A percentile compares a stretch with the other conserved stretches of the same genome.
Conservation (phyloP, 1,140 invertebrate species). For the Macrocentrus cingulum region DNA sequence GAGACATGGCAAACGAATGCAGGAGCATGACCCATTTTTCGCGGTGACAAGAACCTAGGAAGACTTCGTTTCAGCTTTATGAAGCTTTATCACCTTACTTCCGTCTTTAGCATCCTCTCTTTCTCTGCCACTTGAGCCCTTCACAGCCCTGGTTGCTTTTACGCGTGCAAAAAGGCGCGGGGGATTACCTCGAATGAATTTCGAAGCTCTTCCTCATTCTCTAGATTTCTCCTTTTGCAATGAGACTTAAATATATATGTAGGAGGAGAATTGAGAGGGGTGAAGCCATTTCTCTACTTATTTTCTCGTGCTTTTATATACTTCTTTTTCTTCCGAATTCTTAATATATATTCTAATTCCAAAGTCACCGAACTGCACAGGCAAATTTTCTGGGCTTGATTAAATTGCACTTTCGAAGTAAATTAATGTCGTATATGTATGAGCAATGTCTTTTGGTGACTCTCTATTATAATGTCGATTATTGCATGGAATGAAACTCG, state of each 20-base stretch:
- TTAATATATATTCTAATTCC: background rate
- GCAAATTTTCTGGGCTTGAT: slow-evolving; percentile 12
- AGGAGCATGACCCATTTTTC: slow-evolving; percentile 14
- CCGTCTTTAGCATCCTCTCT: background rate
- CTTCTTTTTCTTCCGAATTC: background rate
- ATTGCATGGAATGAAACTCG: too few relatives aligned
- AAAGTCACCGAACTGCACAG: background rate
- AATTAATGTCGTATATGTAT: slow-evolving; percentile 14
- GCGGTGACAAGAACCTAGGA: slow-evolving; percentile 6
- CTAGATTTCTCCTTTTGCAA: too few relatives aligned
- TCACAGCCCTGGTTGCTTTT: slow-evolving; percentile 6
- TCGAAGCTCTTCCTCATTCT: background rate
- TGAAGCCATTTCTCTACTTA: too few relatives aligned
- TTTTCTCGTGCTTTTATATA: too few relatives aligned
- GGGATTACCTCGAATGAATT: slow-evolving; percentile 23
- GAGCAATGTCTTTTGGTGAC: background rate
- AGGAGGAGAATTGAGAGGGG: too few relatives aligned
- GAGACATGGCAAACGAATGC: background rate
- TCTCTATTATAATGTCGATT: too few relatives aligned
- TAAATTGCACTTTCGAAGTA: slow-evolving; percentile 9
- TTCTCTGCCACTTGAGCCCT: background rate
- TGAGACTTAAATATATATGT: too few relatives aligned
- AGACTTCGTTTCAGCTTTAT: slow-evolving; percentile 2
- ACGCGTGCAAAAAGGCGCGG: slow-evolving; percentile 1
- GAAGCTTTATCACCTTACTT: slow-evolving; percentile 14